Evolutionary conservation across 2,888 invertebrate species (phyloP).

Genomic region (Buathra laborator): DNA sequence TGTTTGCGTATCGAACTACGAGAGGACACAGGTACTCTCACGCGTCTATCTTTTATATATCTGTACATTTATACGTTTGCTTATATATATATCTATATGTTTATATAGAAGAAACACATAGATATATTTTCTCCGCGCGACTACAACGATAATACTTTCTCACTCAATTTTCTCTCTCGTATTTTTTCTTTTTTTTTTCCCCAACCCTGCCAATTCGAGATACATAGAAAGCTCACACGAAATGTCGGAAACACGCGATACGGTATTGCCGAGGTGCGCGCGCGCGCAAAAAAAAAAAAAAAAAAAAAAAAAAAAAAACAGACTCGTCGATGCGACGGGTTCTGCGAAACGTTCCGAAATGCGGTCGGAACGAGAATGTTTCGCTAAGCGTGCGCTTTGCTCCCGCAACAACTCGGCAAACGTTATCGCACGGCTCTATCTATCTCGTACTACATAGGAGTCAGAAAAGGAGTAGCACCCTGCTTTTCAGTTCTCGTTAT

Average conservation of each 20-base stretch:
- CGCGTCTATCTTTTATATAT: background rate
- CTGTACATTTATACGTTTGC: background rate
- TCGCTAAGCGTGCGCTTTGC: conserved; percentile 28
- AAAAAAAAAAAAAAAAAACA: background rate
- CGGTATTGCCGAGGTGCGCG: conserved; percentile 45
- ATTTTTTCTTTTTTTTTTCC: conserved; percentile 26
- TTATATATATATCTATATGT: background rate
- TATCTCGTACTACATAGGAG: conserved; percentile 17
- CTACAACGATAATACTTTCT: conserved; percentile 13
- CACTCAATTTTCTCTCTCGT: conserved; percentile 16
- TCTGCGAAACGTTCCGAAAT: conserved; percentile 70
- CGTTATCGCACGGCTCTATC: conserved; percentile 34
- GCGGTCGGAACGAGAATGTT: conserved; percentile 47
- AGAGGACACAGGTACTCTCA: background rate
- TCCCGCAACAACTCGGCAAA: conserved; percentile 4
- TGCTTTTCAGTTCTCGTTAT: background rate
- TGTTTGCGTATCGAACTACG: conserved; percentile 67
- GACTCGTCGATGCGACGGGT: conserved; percentile 58
- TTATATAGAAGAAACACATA: conserved; percentile 5
- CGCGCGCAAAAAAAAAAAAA: conserved; percentile 36
- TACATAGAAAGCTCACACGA: conserved; percentile 50
- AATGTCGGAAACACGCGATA: conserved; percentile 61
- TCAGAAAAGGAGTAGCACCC: conserved; percentile 8
- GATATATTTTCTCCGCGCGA: background rate
- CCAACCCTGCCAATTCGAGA: conserved; percentile 27